phyloP scores from a whole-genome alignment of 2,888 invertebrate species.

The Plagodis dolabraria region DNA sequence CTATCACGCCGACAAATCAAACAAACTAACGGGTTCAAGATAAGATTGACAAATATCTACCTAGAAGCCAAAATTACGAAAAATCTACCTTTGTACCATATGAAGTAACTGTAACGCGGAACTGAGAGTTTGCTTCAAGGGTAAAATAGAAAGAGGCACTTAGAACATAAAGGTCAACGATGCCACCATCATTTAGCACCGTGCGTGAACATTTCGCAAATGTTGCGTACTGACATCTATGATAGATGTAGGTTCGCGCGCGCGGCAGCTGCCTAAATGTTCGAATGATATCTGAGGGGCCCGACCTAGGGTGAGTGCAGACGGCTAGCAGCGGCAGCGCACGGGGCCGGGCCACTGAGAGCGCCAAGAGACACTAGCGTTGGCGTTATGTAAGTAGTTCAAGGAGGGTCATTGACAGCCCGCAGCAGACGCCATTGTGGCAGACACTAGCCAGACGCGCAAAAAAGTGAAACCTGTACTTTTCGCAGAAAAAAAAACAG shows the following conservation, averaged over 20 bases:
- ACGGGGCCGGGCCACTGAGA: conserved; percentile 37
- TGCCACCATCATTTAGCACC: conserved; percentile 1
- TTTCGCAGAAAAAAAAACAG: conserved; percentile 55
- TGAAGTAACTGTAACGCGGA: conserved; percentile 2
- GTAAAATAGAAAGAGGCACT: conserved; percentile 4
- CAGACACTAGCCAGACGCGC: conserved; percentile 78
- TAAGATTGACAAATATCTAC: conserved; percentile 21
- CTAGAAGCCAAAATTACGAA: conserved; percentile 21
- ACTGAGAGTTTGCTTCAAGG: conserved; percentile 2
- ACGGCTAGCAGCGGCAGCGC: conserved; percentile 10
- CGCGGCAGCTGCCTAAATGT: conserved; percentile 9
- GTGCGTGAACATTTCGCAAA: conserved; percentile 25
- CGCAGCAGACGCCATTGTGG: conserved; percentile 65
- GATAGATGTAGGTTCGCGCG: conserved; percentile 11
- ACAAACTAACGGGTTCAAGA: conserved; percentile 15
- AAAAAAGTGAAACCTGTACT: conserved; percentile 81
- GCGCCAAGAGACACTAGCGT: conserved; percentile 50
- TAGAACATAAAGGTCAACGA: conserved; percentile 14
- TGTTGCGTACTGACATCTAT: conserved; percentile 5
- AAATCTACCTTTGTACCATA: not conserved
- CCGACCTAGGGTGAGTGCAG: conserved; percentile 44
- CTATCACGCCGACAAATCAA: conserved; percentile 15
- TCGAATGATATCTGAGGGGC: conserved; percentile 34
- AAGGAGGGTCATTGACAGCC: conserved; percentile 74
- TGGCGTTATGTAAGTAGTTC: conserved; percentile 75